Percentiles rank a stretch among this genome's conserved stretches.
Evolutionary conservation across 2,888 invertebrate genomes (phyloP).

Genomic region (Plutella xylostella): DNA sequence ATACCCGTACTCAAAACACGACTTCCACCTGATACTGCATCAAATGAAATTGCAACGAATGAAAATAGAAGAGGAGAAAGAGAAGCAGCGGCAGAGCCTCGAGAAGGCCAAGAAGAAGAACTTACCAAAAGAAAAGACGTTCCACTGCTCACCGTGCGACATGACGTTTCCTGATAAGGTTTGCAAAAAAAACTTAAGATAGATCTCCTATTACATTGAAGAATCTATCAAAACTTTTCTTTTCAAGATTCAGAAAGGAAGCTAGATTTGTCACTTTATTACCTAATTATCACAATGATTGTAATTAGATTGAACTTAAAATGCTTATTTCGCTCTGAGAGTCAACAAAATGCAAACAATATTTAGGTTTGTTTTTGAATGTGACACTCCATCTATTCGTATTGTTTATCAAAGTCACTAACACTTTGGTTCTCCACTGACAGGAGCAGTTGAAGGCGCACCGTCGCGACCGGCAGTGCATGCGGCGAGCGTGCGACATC

Average conservation of each 20-base stretch:
- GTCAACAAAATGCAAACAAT: no score
- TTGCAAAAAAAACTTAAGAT: constrained; percentile 1
- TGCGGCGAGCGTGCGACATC: constrained; percentile 57
- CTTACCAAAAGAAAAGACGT: constrained; percentile 40
- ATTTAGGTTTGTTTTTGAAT: no score
- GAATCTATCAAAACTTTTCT: no score
- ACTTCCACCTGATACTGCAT: constrained; percentile 54
- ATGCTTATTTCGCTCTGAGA: no score
- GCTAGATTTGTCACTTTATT: no score
- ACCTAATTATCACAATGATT: no score
- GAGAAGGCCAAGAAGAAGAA: constrained; percentile 39
- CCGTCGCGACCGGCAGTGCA: constrained; percentile 52
- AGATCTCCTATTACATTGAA: no score
- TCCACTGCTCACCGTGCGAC: constrained; percentile 55
- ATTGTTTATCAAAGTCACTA: no score
- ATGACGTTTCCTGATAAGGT: constrained; percentile 51
- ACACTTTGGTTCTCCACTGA: no score
- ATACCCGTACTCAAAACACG: constrained; percentile 62
- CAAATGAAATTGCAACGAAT: constrained; percentile 49
- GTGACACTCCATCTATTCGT: no score
- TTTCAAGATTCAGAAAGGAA: no score
- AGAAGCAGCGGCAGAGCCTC: constrained; percentile 33
- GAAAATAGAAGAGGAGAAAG: constrained; percentile 38
- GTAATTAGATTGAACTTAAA: no score
- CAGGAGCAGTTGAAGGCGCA: constrained; percentile 45